Base-by-base conservation (phyloP, 2,797 vertebrate species). In the Anguilla pacifica region DNA sequence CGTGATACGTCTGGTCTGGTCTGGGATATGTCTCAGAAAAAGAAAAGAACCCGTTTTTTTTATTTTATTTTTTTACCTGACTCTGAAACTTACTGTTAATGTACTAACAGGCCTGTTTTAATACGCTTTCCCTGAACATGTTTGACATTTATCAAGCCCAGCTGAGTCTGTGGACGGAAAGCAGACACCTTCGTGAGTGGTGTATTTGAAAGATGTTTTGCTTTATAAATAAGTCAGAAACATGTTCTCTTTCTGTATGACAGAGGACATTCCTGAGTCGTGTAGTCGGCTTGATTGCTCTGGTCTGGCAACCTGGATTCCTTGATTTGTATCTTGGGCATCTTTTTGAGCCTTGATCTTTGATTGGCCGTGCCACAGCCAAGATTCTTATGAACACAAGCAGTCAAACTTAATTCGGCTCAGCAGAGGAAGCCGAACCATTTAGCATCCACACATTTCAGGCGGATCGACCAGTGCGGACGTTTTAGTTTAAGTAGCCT, bases 141-240 rank as follows among this genome's bases (percentile, higher is more conserved):
- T 85, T 72, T 59, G 72, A 55, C 53, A 25, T 59, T 85, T 72
- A 85, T 90, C 89, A 89, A 83, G 87, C 22, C 84, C 64, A 61
- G 28, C 91, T 72, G 84, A 43, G 92, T 72, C 85, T 82, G 87
- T 88, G 57, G 88, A 89, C 89, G 55, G 55, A 0, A 0, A 83
- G 43, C 82, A 70, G 81, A 25, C 53, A 79, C 19, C 5, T 22
- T 39, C 35, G 49, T 25, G 53, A 0, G 0, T 86, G 59, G 89
- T 87, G 87, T 83, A 88, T 77, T 6, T 83, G 49, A 55, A 74
- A 90, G 88, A 92, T 91, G 83, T 79, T 89, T n/a, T 70, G 0
- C 67, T 88, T 89, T 88, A 87, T 82, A 84, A 59, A 88, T 87
- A 81, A 0, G 1, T 25, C 70, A 83, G 53, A 79, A 74, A 53